Base-by-base conservation (phyloP, 2,888 invertebrate species). In the Amphimallon solstitiale region DNA sequence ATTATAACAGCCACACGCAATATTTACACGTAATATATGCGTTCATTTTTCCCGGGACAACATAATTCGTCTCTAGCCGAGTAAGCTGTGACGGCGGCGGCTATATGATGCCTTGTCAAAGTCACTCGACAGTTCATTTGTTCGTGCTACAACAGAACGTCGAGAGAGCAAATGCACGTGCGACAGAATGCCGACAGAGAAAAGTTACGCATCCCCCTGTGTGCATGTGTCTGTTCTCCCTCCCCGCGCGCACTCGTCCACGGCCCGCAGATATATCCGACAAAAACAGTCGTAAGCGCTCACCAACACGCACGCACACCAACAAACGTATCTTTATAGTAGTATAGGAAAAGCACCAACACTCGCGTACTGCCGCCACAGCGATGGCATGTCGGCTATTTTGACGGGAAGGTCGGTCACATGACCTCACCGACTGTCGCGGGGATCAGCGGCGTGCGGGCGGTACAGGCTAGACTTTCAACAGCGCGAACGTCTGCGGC, bases 381-480 rank as follows among this genome's bases (percentile, higher is more conserved):
- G 62, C 66, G 62, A 65, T 71, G 72, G 73, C 76, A 74, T 76
- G 79, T 74, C 78, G 86, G 88, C 88, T 90, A 90, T 90, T 90
- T 90, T 90, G 90, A 90, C 90, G 89, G 90, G 90, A 89, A 90
- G 90, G 90, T 90, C 90, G 89, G 88, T 90, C 90, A 90, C 89
- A 88, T 90, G 90, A 89, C 86, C 82, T 83, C 71, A 70, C 73
- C 70, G 69, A 70, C 71, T 66, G 77, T 71, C 75, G 76, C 74
- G 79, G 60, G 65, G 60, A 48, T 68, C 66, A 66, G 69, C 64
- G 68, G 65, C 70, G 70, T 66, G 71, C 61, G 70, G 63, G 67
- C 68, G 70, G 62, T 59, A 68, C 73, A 76, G 87, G 87, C 87
- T 87, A 87, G 87, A 87, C 87, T 87, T 86, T 85, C 86, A 85